These are phyloP conservation scores for Loris lydekkerianus DNA, from an alignment of 2,797 vertebrate species.

Conservation along the genomic window DNA sequence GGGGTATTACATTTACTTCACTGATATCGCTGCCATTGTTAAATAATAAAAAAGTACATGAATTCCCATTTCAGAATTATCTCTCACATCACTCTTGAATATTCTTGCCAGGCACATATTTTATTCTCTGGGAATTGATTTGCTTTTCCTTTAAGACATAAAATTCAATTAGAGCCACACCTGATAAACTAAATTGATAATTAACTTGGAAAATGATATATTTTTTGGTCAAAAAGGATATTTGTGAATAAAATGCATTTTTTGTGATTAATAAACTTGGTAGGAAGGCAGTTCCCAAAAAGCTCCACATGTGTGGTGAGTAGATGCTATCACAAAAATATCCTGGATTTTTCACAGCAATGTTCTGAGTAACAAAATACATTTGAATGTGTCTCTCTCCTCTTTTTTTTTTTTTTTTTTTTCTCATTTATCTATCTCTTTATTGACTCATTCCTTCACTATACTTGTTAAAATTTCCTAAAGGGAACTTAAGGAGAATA, in stretches of 20 bases:
- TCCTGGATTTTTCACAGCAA: neutral
- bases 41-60: neutral
- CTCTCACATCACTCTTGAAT: neutral
- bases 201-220: neutral
- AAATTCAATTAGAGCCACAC: neutral
- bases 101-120: neutral
- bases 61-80: neutral
- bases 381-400: neutral
- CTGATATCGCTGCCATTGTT: neutral
- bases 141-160: neutral
- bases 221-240: neutral
- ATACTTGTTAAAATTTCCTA: neutral
- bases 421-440: neutral
- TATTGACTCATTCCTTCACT: neutral
- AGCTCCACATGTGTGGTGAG: neutral
- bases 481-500: neutral
- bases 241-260: neutral
- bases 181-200: neutral
- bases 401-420: neutral
- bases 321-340: neutral
- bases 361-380: neutral
- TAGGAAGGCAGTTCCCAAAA: neutral
- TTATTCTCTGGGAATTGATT: neutral
- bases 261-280: neutral
- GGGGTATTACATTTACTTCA: neutral